These are phyloP conservation scores for Melanotaenia trifasciata DNA, from an alignment of 2,797 vertebrate genomes.

Conservation along the genomic window DNA sequence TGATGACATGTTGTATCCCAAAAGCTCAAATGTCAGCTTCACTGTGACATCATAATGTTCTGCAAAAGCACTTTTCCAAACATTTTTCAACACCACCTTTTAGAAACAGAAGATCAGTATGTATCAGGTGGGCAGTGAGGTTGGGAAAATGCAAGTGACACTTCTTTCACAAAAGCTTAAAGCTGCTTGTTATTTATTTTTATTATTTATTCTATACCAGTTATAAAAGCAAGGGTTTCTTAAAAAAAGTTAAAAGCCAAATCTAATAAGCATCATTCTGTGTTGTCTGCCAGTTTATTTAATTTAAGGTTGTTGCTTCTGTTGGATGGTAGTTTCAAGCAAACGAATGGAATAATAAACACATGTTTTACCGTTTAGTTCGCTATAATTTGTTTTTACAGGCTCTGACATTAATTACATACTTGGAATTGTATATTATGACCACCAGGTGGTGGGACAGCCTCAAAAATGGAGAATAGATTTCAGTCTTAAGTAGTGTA, in stretches of 20 bases:
- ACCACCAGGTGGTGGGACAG: constrained; percentile 77
- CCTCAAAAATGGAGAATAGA: constrained; percentile 44
- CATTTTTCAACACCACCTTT: background rate
- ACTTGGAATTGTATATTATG: constrained; percentile 9
- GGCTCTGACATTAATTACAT: constrained; percentile 1
- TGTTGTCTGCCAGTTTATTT: background rate
- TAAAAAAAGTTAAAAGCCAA: too few species aligned
- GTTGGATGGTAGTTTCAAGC: background rate
- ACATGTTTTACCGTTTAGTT: constrained; percentile 19
- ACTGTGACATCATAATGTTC: background rate
- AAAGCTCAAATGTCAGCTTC: background rate
- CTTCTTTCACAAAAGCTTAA: background rate
- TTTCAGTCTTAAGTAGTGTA: background rate
- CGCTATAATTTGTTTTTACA: constrained; percentile 38
- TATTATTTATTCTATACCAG: too few species aligned
- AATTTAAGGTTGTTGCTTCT: constrained; percentile 21
- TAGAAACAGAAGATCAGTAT: background rate
- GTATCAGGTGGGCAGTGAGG: background rate
- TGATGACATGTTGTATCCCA: too few species aligned
- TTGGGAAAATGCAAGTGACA: background rate
- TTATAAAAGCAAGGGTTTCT: too few species aligned
- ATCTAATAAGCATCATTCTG: too few species aligned
- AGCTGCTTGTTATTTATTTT: too few species aligned
- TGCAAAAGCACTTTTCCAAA: background rate
- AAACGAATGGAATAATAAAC: constrained; percentile 9